A percentile compares a stretch with the other conserved stretches of the same genome.
phyloP scores from a whole-genome alignment of 1,140 invertebrate species.

The Dufourea novaeangliae region DNA sequence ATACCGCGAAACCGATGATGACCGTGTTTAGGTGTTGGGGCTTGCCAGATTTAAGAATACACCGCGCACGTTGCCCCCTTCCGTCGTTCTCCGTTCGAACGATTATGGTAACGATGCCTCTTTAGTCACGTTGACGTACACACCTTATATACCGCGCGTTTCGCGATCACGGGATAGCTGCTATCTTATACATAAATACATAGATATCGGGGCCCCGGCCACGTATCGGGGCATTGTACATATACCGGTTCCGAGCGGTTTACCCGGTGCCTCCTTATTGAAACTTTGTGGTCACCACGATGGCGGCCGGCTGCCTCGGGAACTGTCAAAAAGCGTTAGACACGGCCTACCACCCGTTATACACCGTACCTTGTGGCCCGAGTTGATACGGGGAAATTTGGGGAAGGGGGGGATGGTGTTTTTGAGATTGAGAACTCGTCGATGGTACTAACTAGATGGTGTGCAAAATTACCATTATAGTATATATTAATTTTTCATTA shows the following conservation, averaged over 20 bases:
- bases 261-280: slow-evolving; percentile 53
- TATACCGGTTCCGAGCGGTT: slow-evolving; percentile 31
- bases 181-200: slow-evolving; percentile 1
- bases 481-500: no score
- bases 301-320: slow-evolving; percentile 31
- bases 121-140: slow-evolving; percentile 72
- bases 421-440: no score
- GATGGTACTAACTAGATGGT: no score
- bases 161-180: slow-evolving; percentile 24
- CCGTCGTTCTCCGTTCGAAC: no score
- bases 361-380: no score
- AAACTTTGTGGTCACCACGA: slow-evolving; percentile 59
- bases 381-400: not conserved
- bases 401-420: not conserved
- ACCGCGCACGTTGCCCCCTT: slow-evolving; percentile 42
- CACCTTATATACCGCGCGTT: slow-evolving; percentile 64
- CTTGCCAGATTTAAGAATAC: slow-evolving; percentile 78
- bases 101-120: slow-evolving; percentile 76
- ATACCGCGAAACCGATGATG: slow-evolving; percentile 73
- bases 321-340: slow-evolving; percentile 56
- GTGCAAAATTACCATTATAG: no score
- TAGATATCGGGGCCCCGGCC: slow-evolving; percentile 9
- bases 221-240: not conserved
- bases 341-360: not conserved
- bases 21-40: slow-evolving; percentile 77